phyloP scores from a whole-genome alignment of 2,888 invertebrate species.

The Synanthedon andrenaeformis region DNA sequence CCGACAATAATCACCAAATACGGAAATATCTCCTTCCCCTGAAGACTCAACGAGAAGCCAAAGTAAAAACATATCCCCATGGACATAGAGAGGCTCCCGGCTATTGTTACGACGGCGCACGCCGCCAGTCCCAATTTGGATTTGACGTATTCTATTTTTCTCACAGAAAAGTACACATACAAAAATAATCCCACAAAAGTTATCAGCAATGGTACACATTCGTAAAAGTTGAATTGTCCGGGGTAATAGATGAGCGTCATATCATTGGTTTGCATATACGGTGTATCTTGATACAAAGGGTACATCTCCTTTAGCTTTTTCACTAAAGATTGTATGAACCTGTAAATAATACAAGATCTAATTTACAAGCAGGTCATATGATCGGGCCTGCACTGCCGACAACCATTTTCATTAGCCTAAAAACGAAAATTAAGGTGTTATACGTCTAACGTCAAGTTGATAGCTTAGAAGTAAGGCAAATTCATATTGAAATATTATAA shows the following conservation, averaged over 20 bases:
- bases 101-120: conserved; percentile 88
- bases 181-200: conserved; percentile 89
- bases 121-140: conserved; percentile 89
- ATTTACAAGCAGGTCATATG: not conserved
- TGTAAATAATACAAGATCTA: conserved; percentile 43
- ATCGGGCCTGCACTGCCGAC: not conserved
- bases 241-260: conserved; percentile 84
- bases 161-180: conserved; percentile 94
- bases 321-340: conserved; percentile 80
- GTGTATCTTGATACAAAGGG: conserved; percentile 74
- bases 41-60: conserved; percentile 83
- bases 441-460: not conserved
- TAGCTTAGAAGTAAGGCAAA: too few relatives aligned
- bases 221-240: conserved; percentile 86
- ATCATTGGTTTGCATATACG: conserved; percentile 51
- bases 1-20: conserved; percentile 96
- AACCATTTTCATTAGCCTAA: not conserved
- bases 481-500: too few relatives aligned
- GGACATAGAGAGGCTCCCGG: conserved; percentile 91
- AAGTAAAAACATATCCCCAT: conserved; percentile 90
- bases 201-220: conserved; percentile 85
- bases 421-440: not conserved
- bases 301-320: conserved; percentile 77
- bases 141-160: conserved; percentile 94
- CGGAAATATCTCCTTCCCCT: conserved; percentile 92